Conservation (phyloP, 2,888 invertebrate species). For the Euspilapteryx auroguttella region DNA sequence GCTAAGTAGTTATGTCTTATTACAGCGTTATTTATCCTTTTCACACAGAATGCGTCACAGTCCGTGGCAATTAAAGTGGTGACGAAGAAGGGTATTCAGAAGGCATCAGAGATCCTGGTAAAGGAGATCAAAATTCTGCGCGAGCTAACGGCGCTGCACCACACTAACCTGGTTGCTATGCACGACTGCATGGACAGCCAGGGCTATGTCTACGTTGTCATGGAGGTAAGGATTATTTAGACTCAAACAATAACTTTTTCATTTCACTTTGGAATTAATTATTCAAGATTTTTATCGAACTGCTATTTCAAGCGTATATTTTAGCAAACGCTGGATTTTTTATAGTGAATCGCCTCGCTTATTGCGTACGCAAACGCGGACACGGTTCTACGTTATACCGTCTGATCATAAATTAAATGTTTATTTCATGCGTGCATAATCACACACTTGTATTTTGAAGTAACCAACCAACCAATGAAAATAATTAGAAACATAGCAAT, state of each 20-base stretch:
- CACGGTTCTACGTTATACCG: constrained; percentile 1
- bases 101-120: constrained; percentile 94
- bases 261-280: too few relatives aligned
- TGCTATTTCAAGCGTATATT: too few relatives aligned
- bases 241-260: too few relatives aligned
- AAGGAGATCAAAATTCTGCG: constrained; percentile 99
- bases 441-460: not conserved
- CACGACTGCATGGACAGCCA: constrained; percentile 97
- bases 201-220: constrained; percentile 94
- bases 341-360: not conserved
- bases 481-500: not conserved
- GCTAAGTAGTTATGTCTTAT: too few relatives aligned
- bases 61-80: constrained; percentile 98
- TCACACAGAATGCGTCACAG: constrained; percentile 77
- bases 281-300: too few relatives aligned
- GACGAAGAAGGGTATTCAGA: constrained; percentile 95
- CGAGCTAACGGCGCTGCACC: constrained; percentile 95
- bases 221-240: constrained; percentile 97
- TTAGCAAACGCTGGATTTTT: not conserved
- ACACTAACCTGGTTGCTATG: constrained; percentile 97
- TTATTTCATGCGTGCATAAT: constrained; percentile 4
- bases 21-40: too few relatives aligned
- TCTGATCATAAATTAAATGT: constrained; percentile 3
- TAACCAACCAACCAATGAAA: too few relatives aligned
- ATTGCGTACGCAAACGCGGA: constrained; percentile 3